These are phyloP conservation scores for Eristalinus aeneus DNA, from an alignment of 2,888 invertebrate genomes.

Conservation along the genomic window DNA sequence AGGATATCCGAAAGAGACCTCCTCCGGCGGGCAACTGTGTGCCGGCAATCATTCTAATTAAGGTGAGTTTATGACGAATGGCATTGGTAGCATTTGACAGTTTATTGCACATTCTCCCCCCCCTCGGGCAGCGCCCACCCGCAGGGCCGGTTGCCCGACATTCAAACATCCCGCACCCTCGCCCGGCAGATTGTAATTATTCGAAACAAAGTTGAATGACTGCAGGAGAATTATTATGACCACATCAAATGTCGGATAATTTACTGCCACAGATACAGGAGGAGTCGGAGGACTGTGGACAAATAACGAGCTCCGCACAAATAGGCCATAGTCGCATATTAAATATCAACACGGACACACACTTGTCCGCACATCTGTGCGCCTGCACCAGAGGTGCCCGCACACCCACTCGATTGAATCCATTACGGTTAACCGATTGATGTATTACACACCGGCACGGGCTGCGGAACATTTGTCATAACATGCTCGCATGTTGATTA, in stretches of 20 bases:
- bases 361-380: slow-evolving; percentile 13
- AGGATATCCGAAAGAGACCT: slow-evolving; percentile 33
- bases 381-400: neutral
- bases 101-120: slow-evolving; percentile 42
- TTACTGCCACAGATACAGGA: slow-evolving; percentile 58
- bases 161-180: too few relatives aligned
- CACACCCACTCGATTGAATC: slow-evolving; percentile 41
- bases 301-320: slow-evolving; percentile 54
- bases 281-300: slow-evolving; percentile 39
- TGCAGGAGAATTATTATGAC: slow-evolving; percentile 71
- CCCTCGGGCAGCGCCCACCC: slow-evolving; percentile 5
- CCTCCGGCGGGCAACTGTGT: slow-evolving; percentile 32
- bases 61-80: slow-evolving; percentile 57
- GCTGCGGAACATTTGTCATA: slow-evolving; percentile 67
- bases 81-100: slow-evolving; percentile 45
- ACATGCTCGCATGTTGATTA: slow-evolving; percentile 63
- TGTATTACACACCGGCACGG: slow-evolving; percentile 62
- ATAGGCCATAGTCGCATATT: slow-evolving; percentile 66
- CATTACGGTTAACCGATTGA: slow-evolving; percentile 70
- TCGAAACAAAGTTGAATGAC: slow-evolving; percentile 62
- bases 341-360: slow-evolving; percentile 51
- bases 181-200: slow-evolving; percentile 38
- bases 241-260: slow-evolving; percentile 73
- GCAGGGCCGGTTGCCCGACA: neutral
- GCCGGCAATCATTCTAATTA: slow-evolving; percentile 53